Evolutionary conservation across 2,113 vertebrate species (phyloP).

Genomic region (Pogona vitticeps): DNA sequence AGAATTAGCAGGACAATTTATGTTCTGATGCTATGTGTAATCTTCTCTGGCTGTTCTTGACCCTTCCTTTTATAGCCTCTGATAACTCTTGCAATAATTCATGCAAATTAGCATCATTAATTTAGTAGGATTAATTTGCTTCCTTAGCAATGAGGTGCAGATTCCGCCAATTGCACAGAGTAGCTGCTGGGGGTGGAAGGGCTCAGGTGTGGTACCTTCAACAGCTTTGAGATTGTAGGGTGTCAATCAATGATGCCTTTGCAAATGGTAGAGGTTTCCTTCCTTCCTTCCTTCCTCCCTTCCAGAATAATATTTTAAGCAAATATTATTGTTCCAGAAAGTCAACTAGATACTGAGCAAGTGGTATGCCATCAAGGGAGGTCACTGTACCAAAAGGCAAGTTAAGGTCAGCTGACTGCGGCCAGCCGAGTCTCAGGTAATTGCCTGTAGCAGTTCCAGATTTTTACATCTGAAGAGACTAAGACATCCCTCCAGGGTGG

Average conservation of each 20-base stretch:
- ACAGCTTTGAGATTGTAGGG: neutral
- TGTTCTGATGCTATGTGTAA: neutral
- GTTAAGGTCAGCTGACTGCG: neutral
- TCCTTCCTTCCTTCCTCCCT: neutral
- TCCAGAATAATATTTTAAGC: neutral
- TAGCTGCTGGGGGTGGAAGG: neutral
- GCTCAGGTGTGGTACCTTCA: neutral
- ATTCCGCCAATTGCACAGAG: neutral
- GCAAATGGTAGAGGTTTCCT: neutral
- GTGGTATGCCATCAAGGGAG: neutral
- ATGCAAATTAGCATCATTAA: constrained; percentile 17
- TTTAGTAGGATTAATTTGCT: constrained; percentile 12
- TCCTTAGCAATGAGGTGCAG: neutral
- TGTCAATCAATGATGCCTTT: neutral
- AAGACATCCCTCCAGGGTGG: neutral
- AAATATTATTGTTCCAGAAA: neutral
- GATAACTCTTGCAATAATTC: neutral
- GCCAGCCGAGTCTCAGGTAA: neutral
- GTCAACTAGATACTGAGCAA: too few relatives aligned
- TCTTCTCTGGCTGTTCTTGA: neutral
- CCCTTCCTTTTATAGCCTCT: constrained; percentile 9
- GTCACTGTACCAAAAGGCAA: too few relatives aligned
- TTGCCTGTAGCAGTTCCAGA: neutral
- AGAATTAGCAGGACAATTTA: neutral
- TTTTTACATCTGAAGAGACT: neutral